Evolutionary conservation across 2,888 invertebrate species (phyloP).

Genomic region (Argyra leucocephala): DNA sequence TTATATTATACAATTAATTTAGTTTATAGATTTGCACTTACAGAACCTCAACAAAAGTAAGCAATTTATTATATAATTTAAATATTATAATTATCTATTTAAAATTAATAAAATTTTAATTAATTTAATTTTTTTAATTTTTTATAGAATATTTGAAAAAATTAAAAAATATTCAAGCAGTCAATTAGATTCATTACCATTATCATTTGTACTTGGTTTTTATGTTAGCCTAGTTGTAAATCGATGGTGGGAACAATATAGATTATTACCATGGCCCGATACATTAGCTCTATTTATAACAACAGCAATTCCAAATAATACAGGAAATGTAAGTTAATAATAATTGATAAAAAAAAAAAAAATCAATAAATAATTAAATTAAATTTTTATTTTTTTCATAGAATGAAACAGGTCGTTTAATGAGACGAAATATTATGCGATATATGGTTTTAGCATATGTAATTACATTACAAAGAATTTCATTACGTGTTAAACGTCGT

Average conservation of each 20-base stretch:
- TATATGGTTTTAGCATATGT: conserved; percentile 83
- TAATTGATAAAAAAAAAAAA: background rate
- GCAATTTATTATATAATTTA: conserved; percentile 23
- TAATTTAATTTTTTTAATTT: conserved; percentile 14
- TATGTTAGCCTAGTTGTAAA: conserved; percentile 86
- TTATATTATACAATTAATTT: conserved; percentile 81
- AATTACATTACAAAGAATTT: conserved; percentile 78
- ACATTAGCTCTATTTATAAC: conserved; percentile 84
- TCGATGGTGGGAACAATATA: conserved; percentile 94
- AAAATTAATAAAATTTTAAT: background rate
- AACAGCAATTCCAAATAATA: conserved; percentile 82
- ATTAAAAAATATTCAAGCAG: conserved; percentile 77
- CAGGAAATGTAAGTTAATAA: conserved; percentile 43
- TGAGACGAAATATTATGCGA: conserved; percentile 81
- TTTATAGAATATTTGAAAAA: conserved; percentile 75
- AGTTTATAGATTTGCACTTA: conserved; percentile 74
- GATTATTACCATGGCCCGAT: conserved; percentile 87
- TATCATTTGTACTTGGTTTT: conserved; percentile 92
- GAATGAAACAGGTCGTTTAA: conserved; percentile 81
- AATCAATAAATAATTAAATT: background rate
- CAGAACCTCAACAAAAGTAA: conserved; percentile 69
- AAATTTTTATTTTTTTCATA: conserved; percentile 35
- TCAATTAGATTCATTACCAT: conserved; percentile 82
- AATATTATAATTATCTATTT: conserved; percentile 1
- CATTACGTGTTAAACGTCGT: conserved; percentile 74